Conservation (phyloP, 2,797 vertebrate species). For the Oryzias sinensis region DNA sequence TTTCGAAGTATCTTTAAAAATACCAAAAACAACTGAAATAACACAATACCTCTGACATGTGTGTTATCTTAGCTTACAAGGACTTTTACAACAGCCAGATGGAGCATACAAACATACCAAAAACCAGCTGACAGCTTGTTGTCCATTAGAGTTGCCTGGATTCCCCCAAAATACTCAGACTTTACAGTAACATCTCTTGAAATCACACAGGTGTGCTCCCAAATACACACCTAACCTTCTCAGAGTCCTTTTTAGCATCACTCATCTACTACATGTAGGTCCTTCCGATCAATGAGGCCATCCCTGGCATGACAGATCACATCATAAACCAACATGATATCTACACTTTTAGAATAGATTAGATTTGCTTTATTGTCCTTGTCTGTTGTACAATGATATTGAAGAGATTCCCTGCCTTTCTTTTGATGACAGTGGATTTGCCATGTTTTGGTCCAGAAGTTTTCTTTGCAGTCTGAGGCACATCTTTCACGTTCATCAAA, state of each 20-base stretch:
- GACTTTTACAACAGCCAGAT: constrained; percentile 25
- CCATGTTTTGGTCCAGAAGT: constrained; percentile 53
- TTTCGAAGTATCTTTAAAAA: constrained; percentile 43
- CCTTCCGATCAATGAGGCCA: constrained; percentile 41
- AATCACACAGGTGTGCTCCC: constrained; percentile 10
- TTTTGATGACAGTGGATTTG: constrained; percentile 58
- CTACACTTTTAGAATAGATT: constrained; percentile 48
- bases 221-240: constrained; percentile 8
- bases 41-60: constrained; percentile 14
- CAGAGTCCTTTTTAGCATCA: constrained; percentile 31
- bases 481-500: constrained; percentile 28
- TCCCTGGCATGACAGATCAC: constrained; percentile 69
- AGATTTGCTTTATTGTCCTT: no score
- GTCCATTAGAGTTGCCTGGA: no score
- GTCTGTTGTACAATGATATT: no score
- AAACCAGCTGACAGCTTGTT: background rate
- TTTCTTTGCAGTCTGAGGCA: constrained; percentile 39
- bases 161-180: no score
- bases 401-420: constrained; percentile 32
- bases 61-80: constrained; percentile 16
- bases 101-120: constrained; percentile 3
- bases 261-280: constrained; percentile 30
- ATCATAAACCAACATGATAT: constrained; percentile 60
- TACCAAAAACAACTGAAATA: constrained; percentile 44
- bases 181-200: background rate